Evolutionary conservation across 2,797 vertebrate species (phyloP).

Genomic region (Chaenodraco wilsoni): DNA sequence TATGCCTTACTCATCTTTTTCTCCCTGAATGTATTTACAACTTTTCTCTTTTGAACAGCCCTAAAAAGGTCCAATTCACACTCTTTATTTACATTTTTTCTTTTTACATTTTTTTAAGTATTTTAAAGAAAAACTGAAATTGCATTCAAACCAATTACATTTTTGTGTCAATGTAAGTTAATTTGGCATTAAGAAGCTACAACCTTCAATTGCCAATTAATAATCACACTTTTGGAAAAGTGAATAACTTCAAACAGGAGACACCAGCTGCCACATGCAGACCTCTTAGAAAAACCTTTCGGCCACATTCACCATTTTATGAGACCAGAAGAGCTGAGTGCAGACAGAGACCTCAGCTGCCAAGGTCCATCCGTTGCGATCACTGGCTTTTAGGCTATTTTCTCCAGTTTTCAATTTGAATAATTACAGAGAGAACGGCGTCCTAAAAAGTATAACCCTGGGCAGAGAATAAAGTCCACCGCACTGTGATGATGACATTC

Average conservation of each 20-base stretch:
- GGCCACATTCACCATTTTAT: constrained; percentile 34
- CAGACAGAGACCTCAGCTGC: constrained; percentile 29
- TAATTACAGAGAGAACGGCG: constrained; percentile 48
- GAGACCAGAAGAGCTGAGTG: constrained; percentile 27
- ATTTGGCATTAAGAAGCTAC: neutral
- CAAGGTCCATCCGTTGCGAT: constrained; percentile 19
- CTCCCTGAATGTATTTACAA: neutral
- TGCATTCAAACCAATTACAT: neutral
- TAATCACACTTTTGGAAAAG: neutral
- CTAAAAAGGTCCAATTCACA: neutral
- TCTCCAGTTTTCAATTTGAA: constrained; percentile 45
- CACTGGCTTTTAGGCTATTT: constrained; percentile 24
- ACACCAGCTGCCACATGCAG: constrained; percentile 14
- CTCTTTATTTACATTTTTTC: too few relatives aligned
- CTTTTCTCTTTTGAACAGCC: neutral
- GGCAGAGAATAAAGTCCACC: constrained; percentile 27
- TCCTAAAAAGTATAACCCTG: constrained; percentile 28
- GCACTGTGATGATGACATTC: constrained; percentile 12
- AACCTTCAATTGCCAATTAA: neutral
- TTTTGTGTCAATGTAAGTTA: neutral
- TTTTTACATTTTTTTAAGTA: neutral
- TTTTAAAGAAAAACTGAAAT: neutral
- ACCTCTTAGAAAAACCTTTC: neutral
- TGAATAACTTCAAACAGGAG: neutral
- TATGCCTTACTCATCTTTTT: too few relatives aligned